Conservation (phyloP, 2,888 invertebrate genomes). For the Carterocephalus palaemon region DNA sequence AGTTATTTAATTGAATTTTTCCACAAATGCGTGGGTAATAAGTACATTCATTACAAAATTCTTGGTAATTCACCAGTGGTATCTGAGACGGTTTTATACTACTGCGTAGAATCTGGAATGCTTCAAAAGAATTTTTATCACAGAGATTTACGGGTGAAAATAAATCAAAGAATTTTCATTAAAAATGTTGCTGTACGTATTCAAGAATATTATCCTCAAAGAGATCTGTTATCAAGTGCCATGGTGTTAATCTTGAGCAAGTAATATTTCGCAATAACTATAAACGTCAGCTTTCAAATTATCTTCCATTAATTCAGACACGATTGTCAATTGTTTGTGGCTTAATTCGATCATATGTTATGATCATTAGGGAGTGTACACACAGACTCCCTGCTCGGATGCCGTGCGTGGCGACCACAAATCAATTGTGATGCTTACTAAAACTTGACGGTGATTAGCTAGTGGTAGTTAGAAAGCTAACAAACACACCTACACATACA, state of each 20-base stretch:
- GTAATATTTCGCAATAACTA: too few species aligned
- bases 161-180: constrained; percentile 23
- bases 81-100: constrained; percentile 16
- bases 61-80: constrained; percentile 29
- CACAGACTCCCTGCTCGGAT: neutral
- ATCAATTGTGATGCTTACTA: constrained; percentile 9
- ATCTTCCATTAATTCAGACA: neutral
- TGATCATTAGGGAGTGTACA: constrained; percentile 15
- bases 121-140: constrained; percentile 23
- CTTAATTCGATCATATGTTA: constrained; percentile 14
- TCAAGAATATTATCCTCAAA: neutral
- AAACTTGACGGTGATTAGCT: neutral
- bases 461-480: too few species aligned
- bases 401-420: constrained; percentile 5
- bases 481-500: too few species aligned
- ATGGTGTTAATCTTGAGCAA: neutral
- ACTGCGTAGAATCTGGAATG: constrained; percentile 8
- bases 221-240: neutral
- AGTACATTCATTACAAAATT: constrained; percentile 38
- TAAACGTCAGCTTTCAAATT: too few species aligned
- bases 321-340: neutral
- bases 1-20: constrained; percentile 60
- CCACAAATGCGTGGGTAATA: constrained; percentile 36
- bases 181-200: constrained; percentile 2
- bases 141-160: constrained; percentile 3